phyloP scores from a whole-genome alignment of 2,113 vertebrate species.

The Gymnorhina tibicen region DNA sequence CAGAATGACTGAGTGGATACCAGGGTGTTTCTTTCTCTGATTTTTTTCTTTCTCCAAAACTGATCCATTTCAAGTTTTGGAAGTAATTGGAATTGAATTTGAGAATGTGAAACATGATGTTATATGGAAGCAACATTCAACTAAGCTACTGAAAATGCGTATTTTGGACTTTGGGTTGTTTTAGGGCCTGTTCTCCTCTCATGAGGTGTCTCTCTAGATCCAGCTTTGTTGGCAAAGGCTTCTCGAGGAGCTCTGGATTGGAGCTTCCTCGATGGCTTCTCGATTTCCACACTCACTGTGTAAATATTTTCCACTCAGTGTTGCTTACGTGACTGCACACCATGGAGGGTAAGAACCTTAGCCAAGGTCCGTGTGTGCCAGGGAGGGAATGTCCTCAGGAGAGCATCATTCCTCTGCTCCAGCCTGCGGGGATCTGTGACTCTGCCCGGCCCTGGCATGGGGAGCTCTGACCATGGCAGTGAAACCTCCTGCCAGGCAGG shows the following conservation, averaged over 20 bases:
- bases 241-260: background rate
- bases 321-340: background rate
- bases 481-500: background rate
- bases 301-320: background rate
- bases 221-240: background rate
- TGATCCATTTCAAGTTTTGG: background rate
- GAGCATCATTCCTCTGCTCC: background rate
- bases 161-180: background rate
- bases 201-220: background rate
- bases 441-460: background rate
- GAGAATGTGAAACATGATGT: background rate
- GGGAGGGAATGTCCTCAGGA: background rate
- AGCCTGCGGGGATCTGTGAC: accelerated
- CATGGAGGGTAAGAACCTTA: background rate
- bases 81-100: background rate
- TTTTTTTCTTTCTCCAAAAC: background rate
- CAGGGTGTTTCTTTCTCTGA: background rate
- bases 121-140: background rate
- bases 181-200: background rate
- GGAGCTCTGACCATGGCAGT: background rate
- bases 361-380: background rate
- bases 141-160: background rate
- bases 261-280: background rate
- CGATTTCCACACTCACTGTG: background rate
- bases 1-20: background rate